These are phyloP conservation scores for Dicycla oo DNA, from an alignment of 2,888 invertebrate genomes.

Conservation along the genomic window DNA sequence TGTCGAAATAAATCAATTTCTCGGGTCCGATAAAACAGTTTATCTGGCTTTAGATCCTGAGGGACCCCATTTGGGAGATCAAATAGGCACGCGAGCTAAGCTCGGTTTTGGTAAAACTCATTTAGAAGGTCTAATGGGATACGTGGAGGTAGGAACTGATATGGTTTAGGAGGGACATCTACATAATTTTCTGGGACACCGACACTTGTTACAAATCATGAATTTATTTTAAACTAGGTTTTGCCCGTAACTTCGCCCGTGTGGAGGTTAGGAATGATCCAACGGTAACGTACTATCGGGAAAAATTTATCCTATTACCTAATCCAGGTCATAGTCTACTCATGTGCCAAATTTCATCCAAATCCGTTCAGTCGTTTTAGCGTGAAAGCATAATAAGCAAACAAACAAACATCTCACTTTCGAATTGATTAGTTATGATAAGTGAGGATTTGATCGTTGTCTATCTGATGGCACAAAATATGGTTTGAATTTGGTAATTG, in stretches of 20 bases:
- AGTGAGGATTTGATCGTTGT: not conserved
- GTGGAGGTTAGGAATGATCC: too few relatives aligned
- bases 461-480: not conserved
- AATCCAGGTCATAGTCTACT: too few relatives aligned
- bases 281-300: too few relatives aligned
- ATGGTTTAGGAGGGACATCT: conserved; percentile 25
- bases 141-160: conserved; percentile 41
- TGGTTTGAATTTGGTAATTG: not conserved
- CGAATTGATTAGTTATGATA: too few relatives aligned
- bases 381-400: too few relatives aligned
- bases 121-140: conserved; percentile 59
- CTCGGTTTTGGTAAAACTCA: conserved; percentile 62
- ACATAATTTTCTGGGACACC: conserved; percentile 8
- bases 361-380: too few relatives aligned
- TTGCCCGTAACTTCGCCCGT: too few relatives aligned
- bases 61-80: conserved; percentile 56
- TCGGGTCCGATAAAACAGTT: conserved; percentile 57
- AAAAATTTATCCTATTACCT: too few relatives aligned
- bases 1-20: conserved; percentile 63
- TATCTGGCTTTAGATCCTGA: conserved; percentile 58
- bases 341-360: too few relatives aligned
- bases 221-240: conserved; percentile 3
- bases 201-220: not conserved
- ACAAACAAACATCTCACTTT: too few relatives aligned
- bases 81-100: conserved; percentile 56